Conservation (phyloP, 1,140 invertebrate species). For the Drosophila mojavensis region DNA sequence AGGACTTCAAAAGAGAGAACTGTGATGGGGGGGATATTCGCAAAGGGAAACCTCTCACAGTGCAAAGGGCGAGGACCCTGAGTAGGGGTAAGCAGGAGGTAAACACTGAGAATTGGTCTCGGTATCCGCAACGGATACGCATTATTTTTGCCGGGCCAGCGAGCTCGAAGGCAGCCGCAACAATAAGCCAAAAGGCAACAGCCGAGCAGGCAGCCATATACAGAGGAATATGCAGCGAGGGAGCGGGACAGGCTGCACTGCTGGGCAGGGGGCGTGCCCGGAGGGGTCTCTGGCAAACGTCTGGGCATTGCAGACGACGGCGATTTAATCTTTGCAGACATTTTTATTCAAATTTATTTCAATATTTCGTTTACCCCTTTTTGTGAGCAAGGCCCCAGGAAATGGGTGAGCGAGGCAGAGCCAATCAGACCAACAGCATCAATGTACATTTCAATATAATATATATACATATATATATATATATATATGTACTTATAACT, state of each 20-base stretch:
- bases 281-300: conserved; percentile 34
- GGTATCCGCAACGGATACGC: conserved; percentile 75
- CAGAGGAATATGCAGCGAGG: neutral
- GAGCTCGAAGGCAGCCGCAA: conserved; percentile 39
- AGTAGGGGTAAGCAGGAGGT: neutral
- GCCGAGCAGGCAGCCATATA: neutral
- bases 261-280: no score
- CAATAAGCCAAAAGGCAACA: conserved; percentile 64
- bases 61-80: neutral
- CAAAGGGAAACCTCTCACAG: no score
- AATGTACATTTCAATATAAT: no score
- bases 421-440: no score
- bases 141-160: conserved; percentile 70
- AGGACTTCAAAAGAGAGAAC: no score
- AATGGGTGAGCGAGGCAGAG: neutral
- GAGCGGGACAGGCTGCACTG: neutral
- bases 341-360: conserved; percentile 82
- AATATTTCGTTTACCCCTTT: conserved; percentile 43
- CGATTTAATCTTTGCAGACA: conserved; percentile 81
- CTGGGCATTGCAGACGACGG: conserved; percentile 74
- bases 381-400: no score
- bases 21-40: no score
- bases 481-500: neutral
- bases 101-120: conserved; percentile 7
- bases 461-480: no score